Percentiles rank a stretch among this genome's conserved stretches.
Conservation (phyloP, 2,888 invertebrate species). For the Drosophila birchii region DNA sequence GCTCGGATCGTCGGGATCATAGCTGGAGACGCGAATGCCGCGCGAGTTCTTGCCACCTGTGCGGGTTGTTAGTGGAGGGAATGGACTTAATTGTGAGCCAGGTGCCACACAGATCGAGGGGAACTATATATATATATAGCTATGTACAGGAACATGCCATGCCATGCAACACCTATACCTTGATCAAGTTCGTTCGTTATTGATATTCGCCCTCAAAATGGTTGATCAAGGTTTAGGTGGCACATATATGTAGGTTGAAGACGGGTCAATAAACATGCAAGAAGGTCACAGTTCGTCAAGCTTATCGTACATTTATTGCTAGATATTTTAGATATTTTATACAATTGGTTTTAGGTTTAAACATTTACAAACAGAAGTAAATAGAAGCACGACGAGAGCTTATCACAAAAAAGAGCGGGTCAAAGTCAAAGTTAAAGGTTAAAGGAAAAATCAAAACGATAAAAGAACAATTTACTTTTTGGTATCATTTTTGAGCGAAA, state of each 20-base stretch:
- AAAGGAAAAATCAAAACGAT: conserved; percentile 3
- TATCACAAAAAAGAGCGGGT: conserved; percentile 64
- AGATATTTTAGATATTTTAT: conserved; percentile 57
- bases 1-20: conserved; percentile 89
- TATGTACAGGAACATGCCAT: conserved; percentile 38
- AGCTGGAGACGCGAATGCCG: conserved; percentile 88
- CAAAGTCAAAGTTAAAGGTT: neutral
- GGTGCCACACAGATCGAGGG: conserved; percentile 1
- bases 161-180: conserved; percentile 14
- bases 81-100: conserved; percentile 41
- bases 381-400: conserved; percentile 61
- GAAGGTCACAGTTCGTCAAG: conserved; percentile 52
- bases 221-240: conserved; percentile 5
- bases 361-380: conserved; percentile 69
- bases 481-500: conserved; percentile 65
- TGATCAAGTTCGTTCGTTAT: neutral
- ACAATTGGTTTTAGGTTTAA: conserved; percentile 70
- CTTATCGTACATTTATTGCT: conserved; percentile 74
- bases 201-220: too few species aligned
- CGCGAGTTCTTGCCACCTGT: conserved; percentile 88
- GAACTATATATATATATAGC: conserved; percentile 1
- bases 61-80: conserved; percentile 35
- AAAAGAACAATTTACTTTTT: conserved; percentile 55
- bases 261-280: conserved; percentile 47
- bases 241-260: neutral